A percentile compares a stretch with the other conserved stretches of the same genome.
phyloP scores from a whole-genome alignment of 2,797 vertebrate genomes.

The Melanotaenia nigrans region DNA sequence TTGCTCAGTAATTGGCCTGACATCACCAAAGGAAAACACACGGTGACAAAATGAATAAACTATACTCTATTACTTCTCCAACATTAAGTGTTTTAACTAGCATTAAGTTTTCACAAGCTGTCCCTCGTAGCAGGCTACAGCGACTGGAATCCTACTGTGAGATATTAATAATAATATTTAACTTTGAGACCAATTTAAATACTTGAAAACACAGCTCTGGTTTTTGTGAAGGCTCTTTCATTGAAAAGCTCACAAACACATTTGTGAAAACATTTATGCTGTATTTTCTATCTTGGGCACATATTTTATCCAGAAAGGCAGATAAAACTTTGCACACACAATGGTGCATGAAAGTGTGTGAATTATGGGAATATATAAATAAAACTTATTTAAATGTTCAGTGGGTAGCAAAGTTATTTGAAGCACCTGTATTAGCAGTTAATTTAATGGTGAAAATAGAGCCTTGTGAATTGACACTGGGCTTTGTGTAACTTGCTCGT shows the following conservation, averaged over 20 bases:
- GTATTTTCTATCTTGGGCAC: neutral
- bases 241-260: neutral
- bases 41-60: slow-evolving; percentile 41
- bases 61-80: slow-evolving; percentile 16
- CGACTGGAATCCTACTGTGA: slow-evolving; percentile 3
- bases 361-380: neutral
- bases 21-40: slow-evolving; percentile 56
- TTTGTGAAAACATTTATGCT: neutral
- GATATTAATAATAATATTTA: slow-evolving; percentile 43
- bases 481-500: too few relatives aligned
- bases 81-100: neutral
- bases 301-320: neutral
- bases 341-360: neutral
- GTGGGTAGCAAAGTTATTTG: too few relatives aligned
- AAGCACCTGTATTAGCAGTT: too few relatives aligned
- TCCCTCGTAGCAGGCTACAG: neutral
- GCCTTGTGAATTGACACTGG: too few relatives aligned
- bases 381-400: too few relatives aligned
- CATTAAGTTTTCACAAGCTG: slow-evolving; percentile 31
- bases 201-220: slow-evolving; percentile 4
- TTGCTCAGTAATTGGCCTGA: slow-evolving; percentile 44
- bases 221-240: slow-evolving; percentile 20
- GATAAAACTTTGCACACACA: neutral
- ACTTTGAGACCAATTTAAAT: slow-evolving; percentile 12
- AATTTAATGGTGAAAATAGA: too few relatives aligned